phyloP scores from a whole-genome alignment of 2,797 vertebrate genomes.

The Anomalospiza imberbis region DNA sequence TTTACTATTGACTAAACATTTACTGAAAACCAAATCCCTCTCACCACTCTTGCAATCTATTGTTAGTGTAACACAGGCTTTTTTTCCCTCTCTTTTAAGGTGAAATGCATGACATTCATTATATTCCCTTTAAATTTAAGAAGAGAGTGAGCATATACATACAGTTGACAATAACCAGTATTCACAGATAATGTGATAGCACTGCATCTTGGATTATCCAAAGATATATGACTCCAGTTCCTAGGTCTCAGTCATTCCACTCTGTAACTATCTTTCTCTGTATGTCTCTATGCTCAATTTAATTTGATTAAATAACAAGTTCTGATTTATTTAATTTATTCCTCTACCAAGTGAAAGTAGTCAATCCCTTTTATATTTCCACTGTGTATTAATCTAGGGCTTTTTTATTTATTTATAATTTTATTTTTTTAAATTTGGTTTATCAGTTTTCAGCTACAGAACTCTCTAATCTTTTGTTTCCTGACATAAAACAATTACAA shows the following conservation, averaged over 20 bases:
- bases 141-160: not conserved
- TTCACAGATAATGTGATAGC: not conserved
- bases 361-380: not conserved
- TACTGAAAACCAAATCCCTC: not conserved
- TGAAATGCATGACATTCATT: not conserved
- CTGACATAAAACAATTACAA: not conserved
- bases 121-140: not conserved
- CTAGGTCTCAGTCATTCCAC: not conserved
- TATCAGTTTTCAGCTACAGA: not conserved
- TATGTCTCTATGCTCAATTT: not conserved
- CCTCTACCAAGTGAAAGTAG: not conserved
- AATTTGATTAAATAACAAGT: not conserved
- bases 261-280: not conserved
- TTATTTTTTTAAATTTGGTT: not conserved
- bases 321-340: not conserved
- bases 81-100: not conserved
- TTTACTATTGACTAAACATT: not conserved
- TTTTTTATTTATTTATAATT: not conserved
- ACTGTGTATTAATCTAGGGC: not conserved
- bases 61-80: rapidly evolving
- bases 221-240: not conserved
- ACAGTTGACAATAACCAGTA: not conserved
- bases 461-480: not conserved
- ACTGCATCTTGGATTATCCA: not conserved
- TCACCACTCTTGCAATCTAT: not conserved